A percentile compares a stretch with the other conserved stretches of the same genome.
These are phyloP conservation scores for Electrona antarctica DNA, from an alignment of 2,113 vertebrate genomes.

Conservation along the genomic window DNA sequence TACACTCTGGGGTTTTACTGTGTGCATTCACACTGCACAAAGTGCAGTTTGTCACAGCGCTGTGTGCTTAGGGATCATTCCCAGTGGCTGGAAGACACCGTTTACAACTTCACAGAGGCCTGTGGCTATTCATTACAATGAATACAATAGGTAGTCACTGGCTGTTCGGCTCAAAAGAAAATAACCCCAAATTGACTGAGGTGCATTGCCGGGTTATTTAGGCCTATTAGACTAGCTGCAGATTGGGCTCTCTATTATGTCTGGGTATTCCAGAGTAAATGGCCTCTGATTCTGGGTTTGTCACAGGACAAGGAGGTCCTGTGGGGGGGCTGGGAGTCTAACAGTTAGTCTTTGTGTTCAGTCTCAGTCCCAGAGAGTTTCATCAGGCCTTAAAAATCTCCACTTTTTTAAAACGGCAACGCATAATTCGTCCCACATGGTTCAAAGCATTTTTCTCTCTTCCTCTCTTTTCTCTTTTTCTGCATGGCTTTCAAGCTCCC, in stretches of 20 bases:
- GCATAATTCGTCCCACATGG: slow-evolving; percentile 86
- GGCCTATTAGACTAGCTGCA: slow-evolving; percentile 59
- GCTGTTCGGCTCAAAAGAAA: slow-evolving; percentile 17
- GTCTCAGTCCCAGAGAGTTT: slow-evolving; percentile 57
- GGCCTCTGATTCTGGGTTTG: slow-evolving; percentile 60
- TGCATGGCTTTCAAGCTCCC: slow-evolving; percentile 5
- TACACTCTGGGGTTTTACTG: too few species aligned
- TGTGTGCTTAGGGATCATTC: slow-evolving; percentile 14
- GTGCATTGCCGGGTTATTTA: slow-evolving; percentile 51
- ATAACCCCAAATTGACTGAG: slow-evolving; percentile 27
- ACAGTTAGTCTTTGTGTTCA: slow-evolving; percentile 73
- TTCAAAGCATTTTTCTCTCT: slow-evolving; percentile 34
- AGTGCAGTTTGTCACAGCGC: slow-evolving; percentile 1
- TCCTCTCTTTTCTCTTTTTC: slow-evolving; percentile 8
- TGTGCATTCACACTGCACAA: not conserved
- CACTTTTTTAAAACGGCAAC: slow-evolving; percentile 66
- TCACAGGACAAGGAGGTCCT: slow-evolving; percentile 44
- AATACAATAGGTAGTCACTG: slow-evolving; percentile 24
- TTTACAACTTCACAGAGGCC: slow-evolving; percentile 11
- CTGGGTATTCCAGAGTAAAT: slow-evolving; percentile 55
- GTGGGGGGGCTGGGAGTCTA: slow-evolving; percentile 50
- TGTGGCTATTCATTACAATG: slow-evolving; percentile 24
- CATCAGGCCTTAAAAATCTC: slow-evolving; percentile 61
- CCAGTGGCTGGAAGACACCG: not conserved
- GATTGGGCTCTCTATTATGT: slow-evolving; percentile 63